Evolutionary conservation across 2,113 vertebrate species (phyloP), one percentile per base, ranked within the genome.

Genomic region (Perca schrenkii): DNA sequence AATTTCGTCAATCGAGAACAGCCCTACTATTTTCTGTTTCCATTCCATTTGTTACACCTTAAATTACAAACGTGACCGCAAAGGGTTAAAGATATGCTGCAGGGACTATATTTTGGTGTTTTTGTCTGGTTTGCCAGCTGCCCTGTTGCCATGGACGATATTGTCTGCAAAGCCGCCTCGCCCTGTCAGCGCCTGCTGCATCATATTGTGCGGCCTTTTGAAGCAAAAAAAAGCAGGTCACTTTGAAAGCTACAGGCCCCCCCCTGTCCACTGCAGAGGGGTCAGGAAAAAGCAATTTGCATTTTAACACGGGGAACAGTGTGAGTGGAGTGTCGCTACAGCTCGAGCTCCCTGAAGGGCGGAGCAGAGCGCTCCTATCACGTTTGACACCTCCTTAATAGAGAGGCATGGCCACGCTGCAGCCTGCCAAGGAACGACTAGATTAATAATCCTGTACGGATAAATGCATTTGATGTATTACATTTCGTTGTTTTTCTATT

Each of bases 281-380:
- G 84, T 77, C 89, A 88, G 86, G 70, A 85, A 89, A 90, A 93
- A 91, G 70, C 86, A 77, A 89, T 92, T 93, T 88, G 82, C 84
- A 89, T 88, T 54, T 58, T 8, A 85, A 90, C 60, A 46, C n/a
- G 0, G 1, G 50, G 57, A 81, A 57, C 65, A 49, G 70, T 50
- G 82, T 56, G 74, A 53, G 75, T 56, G 74, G 0, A 0, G 86
- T 57, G 80, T 71, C 40, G 40, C 79, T 50, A 43, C 60, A 36
- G 66, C 71, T 6, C 0, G 21, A 81, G 70, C 79, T 88, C 80
- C 67, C 43, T 43, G 56, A 79, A 86, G 70, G 79, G 63, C 36
- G 47, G 66, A 63, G 77, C 64, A n/a, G 58, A 75, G 62, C 72
- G 83, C 77, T 74, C 64, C 74, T 17, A 77, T 91, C 85, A 79